Evolutionary conservation across 2,113 vertebrate genomes (phyloP).

Genomic region (Lophotis ruficrista): DNA sequence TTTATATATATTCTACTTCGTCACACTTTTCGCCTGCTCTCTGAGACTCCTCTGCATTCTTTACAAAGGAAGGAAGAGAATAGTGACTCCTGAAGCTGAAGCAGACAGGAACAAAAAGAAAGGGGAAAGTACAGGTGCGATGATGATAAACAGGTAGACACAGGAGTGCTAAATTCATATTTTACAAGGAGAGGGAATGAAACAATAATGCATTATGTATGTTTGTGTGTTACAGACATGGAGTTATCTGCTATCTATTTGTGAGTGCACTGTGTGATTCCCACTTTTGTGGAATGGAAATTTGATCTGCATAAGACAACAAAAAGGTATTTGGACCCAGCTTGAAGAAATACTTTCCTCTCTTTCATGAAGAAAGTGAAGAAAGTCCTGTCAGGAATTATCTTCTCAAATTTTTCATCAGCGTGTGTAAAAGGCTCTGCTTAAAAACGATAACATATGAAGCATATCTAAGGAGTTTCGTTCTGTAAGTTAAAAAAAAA

Average conservation of each 20-base stretch:
- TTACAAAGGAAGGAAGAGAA: background rate
- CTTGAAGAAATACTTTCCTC: background rate
- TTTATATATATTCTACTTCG: background rate
- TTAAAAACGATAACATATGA: background rate
- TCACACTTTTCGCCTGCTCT: background rate
- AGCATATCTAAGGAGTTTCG: rapidly evolving
- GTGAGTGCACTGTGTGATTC: background rate
- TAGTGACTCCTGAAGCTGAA: background rate
- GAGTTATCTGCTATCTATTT: background rate
- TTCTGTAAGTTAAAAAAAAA: background rate
- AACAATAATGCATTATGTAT: background rate
- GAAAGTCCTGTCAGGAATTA: background rate
- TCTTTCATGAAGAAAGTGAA: background rate
- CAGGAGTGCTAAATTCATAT: background rate
- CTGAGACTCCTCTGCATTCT: background rate
- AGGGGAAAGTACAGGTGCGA: background rate
- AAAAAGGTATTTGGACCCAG: background rate
- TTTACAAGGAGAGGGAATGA: background rate
- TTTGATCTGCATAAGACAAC: background rate
- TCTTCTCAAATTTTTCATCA: background rate
- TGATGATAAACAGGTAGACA: background rate
- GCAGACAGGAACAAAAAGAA: background rate
- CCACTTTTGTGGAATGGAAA: background rate
- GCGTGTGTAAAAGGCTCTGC: background rate
- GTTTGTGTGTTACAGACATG: background rate